Evolutionary conservation across 1,140 invertebrate species (phyloP).

Genomic region (Formica exsecta): DNA sequence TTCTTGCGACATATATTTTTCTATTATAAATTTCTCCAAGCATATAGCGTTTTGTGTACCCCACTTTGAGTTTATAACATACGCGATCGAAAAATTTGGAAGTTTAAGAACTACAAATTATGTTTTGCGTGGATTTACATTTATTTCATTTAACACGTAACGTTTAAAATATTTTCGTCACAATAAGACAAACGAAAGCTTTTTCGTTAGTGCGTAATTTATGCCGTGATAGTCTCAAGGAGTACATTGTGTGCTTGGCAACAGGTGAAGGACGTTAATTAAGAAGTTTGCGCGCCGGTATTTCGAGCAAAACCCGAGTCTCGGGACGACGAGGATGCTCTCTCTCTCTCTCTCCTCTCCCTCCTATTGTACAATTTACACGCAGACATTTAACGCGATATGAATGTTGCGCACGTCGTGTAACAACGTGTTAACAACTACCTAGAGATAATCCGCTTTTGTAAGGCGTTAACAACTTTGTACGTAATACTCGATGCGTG

Average conservation of each 20-base stretch:
- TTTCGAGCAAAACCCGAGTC: conserved; percentile 45
- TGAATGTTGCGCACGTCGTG: conserved; percentile 10
- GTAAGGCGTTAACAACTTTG: background rate
- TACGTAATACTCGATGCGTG: background rate
- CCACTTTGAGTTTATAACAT: background rate
- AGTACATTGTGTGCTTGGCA: conserved; percentile 48
- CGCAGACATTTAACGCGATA: conserved; percentile 36
- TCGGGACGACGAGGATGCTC: background rate
- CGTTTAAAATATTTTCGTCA: background rate
- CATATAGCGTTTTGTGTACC: background rate
- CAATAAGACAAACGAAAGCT: conserved; percentile 11
- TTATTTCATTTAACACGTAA: background rate
- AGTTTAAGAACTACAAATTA: background rate
- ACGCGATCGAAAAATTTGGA: background rate
- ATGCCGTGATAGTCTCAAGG: conserved; percentile 10
- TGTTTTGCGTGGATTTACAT: background rate
- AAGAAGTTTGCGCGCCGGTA: conserved; percentile 53
- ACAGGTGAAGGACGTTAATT: conserved; percentile 63
- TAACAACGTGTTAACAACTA: conserved; percentile 45
- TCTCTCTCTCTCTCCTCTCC: conserved; percentile 3
- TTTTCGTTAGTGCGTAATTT: conserved; percentile 33
- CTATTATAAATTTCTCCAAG: no score
- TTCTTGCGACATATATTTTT: background rate
- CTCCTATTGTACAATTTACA: conserved; percentile 16
- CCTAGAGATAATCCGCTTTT: background rate